A percentile compares a stretch with the other conserved stretches of the same genome.
Evolutionary conservation across 53 echinoderm and acorn worm species (phyloP).

Genomic region (Antedon mediterranea): DNA sequence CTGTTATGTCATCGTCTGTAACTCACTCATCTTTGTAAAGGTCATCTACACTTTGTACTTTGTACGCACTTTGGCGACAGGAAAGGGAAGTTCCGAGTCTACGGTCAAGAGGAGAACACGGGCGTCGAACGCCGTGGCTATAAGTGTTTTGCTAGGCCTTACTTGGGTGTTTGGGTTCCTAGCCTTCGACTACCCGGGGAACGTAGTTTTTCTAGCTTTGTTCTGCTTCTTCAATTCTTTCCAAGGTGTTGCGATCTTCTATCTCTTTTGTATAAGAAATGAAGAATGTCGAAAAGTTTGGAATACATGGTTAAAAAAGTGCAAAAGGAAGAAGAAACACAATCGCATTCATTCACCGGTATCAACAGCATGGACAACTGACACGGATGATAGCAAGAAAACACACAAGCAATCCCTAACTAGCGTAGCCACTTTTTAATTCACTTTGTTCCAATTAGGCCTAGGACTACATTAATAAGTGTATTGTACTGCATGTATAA

Average conservation of each 20-base stretch:
- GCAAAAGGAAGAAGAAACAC: not conserved
- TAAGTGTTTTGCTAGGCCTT: not conserved
- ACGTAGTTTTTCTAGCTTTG: not conserved
- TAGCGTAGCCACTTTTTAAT: too few relatives aligned
- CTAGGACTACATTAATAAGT: too few relatives aligned
- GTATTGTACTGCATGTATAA: too few relatives aligned
- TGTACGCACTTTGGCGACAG: not conserved
- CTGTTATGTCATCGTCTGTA: not conserved
- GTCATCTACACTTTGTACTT: not conserved
- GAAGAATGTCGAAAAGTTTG: not conserved
- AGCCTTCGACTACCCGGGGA: not conserved
- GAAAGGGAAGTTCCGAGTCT: not conserved
- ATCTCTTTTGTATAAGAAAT: not conserved
- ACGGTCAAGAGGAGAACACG: not conserved
- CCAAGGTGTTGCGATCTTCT: not conserved
- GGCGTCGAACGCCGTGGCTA: not conserved
- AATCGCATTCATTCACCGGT: not conserved
- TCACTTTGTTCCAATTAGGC: too few relatives aligned
- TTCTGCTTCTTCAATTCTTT: not conserved
- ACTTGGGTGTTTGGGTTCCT: not conserved
- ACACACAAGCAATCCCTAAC: too few relatives aligned
- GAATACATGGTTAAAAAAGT: not conserved
- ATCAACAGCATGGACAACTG: too few relatives aligned
- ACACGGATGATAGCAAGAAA: too few relatives aligned
- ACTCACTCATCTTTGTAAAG: not conserved